Conservation (phyloP, 2,797 vertebrate species). For the Propithecus deckenii region DNA sequence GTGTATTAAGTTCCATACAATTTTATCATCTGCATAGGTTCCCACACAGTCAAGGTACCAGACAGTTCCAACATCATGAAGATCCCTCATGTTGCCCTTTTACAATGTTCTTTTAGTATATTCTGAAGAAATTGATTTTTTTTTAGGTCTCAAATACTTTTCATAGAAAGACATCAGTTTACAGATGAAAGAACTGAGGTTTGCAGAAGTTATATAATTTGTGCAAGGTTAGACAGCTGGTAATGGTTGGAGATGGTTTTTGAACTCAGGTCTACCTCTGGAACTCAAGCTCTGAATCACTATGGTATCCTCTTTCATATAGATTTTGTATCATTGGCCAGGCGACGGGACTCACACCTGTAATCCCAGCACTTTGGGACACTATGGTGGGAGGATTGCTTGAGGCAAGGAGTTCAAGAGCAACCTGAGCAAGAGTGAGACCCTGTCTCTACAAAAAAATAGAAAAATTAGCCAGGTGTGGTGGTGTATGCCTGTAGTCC, state of each 20-base stretch:
- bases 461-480: background rate
- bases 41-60: background rate
- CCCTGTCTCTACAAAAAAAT: background rate
- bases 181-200: background rate
- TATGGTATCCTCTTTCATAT: background rate
- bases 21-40: background rate
- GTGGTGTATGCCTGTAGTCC: background rate
- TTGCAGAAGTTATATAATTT: background rate
- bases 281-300: background rate
- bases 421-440: background rate
- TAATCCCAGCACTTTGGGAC: background rate
- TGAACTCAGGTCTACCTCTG: background rate
- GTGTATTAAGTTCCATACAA: background rate
- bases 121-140: background rate
- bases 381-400: fast-evolving
- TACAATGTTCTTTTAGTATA: background rate
- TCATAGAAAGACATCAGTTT: background rate
- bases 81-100: background rate
- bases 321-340: background rate
- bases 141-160: background rate
- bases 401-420: background rate
- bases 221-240: background rate
- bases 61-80: background rate
- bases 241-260: background rate
- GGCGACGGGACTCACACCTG: background rate